These are phyloP conservation scores for Epinephelus cyanopodus DNA, from an alignment of 2,113 vertebrate species.

Conservation along the genomic window DNA sequence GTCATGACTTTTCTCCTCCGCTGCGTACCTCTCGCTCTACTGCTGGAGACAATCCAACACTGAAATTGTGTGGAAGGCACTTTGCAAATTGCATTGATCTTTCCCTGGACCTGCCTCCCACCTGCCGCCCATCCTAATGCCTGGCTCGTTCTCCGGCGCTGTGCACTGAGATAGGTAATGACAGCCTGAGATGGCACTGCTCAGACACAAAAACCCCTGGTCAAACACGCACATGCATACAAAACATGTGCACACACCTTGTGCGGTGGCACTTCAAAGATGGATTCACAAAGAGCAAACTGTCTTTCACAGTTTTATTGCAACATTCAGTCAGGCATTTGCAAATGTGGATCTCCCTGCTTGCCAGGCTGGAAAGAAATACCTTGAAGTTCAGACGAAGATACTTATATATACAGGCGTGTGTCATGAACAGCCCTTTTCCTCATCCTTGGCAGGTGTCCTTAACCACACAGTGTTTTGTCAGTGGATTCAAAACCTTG, in stretches of 20 bases:
- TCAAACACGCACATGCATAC: constrained; percentile 38
- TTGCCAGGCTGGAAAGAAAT: too few species aligned
- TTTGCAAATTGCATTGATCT: constrained; percentile 81
- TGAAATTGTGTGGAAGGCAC: constrained; percentile 70
- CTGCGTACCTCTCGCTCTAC: constrained; percentile 41
- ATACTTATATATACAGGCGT: too few species aligned
- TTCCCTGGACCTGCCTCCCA: constrained; percentile 64
- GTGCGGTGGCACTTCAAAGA: too few species aligned
- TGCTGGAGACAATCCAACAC: constrained; percentile 61
- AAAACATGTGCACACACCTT: constrained; percentile 15
- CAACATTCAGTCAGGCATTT: too few species aligned
- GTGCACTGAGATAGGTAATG: constrained; percentile 46
- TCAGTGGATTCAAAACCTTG: too few species aligned
- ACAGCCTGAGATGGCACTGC: constrained; percentile 45
- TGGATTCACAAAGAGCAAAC: too few species aligned
- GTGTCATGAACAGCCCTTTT: too few species aligned
- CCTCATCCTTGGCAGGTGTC: too few species aligned
- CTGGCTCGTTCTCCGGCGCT: constrained; percentile 22
- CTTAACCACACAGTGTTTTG: too few species aligned
- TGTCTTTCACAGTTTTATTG: too few species aligned
- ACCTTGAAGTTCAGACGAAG: too few species aligned
- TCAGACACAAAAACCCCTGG: background rate
- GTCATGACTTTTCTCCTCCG: constrained; percentile 64
- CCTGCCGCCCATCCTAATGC: constrained; percentile 72
- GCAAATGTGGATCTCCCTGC: too few species aligned